Evolutionary conservation across 1,140 invertebrate species (phyloP).

Genomic region (Aricia agestis): DNA sequence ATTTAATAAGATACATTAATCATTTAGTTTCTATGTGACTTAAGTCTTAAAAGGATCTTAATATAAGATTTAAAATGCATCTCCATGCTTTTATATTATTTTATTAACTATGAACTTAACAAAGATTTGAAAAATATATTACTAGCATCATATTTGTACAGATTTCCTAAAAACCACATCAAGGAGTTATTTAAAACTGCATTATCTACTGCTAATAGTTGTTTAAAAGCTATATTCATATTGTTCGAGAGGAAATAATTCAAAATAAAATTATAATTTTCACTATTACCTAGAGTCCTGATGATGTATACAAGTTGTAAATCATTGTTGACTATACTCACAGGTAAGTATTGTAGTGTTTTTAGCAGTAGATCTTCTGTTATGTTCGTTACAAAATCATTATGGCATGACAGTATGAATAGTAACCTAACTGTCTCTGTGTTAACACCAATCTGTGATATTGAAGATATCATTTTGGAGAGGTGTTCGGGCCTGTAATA

Average conservation of each 20-base stretch:
- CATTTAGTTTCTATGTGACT: not conserved
- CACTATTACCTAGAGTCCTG: slow-evolving; percentile 47
- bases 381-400: slow-evolving; percentile 34
- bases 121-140: slow-evolving; percentile 14
- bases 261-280: slow-evolving; percentile 32
- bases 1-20: slow-evolving; percentile 31
- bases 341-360: slow-evolving; percentile 30
- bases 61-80: too few relatives aligned
- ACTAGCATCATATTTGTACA: slow-evolving; percentile 38
- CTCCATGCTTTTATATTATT: too few relatives aligned
- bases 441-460: slow-evolving; percentile 33
- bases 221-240: slow-evolving; percentile 27
- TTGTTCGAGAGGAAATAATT: slow-evolving; percentile 36
- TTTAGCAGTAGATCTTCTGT: slow-evolving; percentile 37
- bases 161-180: slow-evolving; percentile 61
- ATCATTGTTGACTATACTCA: slow-evolving; percentile 28
- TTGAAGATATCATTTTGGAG: slow-evolving; percentile 30
- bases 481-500: slow-evolving; percentile 44
- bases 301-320: slow-evolving; percentile 41
- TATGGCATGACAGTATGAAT: slow-evolving; percentile 51
- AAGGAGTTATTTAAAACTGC: slow-evolving; percentile 39
- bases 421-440: slow-evolving; percentile 35
- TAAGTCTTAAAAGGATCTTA: not conserved
- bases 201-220: slow-evolving; percentile 37
- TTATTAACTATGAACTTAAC: not conserved